Conservation (phyloP, 2,113 vertebrate genomes). For the Dasyurus viverrinus region DNA sequence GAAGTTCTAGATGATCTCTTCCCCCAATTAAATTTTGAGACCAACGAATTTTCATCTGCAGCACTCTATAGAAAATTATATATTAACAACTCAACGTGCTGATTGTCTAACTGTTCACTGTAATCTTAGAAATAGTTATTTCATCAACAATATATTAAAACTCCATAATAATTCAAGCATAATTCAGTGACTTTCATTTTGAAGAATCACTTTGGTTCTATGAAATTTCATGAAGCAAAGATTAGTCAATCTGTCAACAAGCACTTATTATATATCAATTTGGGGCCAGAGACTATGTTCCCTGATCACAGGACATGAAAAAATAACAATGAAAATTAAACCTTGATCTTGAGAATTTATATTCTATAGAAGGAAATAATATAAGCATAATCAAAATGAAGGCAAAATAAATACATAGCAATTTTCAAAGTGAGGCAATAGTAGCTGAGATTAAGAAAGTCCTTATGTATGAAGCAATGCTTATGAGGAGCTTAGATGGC, state of each 20-base stretch:
- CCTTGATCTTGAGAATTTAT: neutral
- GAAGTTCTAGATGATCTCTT: neutral
- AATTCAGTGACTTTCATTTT: neutral
- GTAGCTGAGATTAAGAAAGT: neutral
- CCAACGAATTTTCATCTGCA: neutral
- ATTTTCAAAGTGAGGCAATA: neutral
- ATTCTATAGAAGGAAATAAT: neutral
- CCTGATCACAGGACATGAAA: neutral
- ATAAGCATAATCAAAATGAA: neutral
- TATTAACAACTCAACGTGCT: neutral
- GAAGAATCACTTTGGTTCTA: neutral
- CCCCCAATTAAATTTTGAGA: neutral
- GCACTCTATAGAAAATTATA: neutral
- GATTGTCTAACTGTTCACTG: neutral
- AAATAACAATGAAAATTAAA: neutral
- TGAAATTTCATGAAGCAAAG: neutral
- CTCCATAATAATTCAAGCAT: neutral
- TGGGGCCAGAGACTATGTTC: neutral
- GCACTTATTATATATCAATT: neutral
- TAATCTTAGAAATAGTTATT: neutral
- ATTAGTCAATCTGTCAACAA: neutral
- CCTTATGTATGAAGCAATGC: neutral
- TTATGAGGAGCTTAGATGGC: neutral
- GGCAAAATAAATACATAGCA: neutral
- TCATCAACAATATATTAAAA: neutral